These are phyloP conservation scores for Rhopilema esculentum DNA, from an alignment of 30 jellyfish, hydroid and myxozoan species.

Conservation along the genomic window DNA sequence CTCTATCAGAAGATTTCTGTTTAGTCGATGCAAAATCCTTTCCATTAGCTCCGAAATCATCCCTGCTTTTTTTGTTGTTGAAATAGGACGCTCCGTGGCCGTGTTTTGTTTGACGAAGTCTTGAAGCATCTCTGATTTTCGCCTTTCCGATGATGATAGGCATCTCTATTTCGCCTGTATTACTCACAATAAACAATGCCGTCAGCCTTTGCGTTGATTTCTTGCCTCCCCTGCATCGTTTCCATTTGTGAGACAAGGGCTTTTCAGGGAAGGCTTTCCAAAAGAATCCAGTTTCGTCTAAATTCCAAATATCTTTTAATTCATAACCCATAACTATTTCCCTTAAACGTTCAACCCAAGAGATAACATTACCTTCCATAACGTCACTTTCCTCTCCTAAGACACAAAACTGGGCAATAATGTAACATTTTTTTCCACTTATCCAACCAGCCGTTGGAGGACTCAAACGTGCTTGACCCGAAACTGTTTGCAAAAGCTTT, in stretches of 20 bases:
- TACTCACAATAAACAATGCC: slow-evolving; percentile 36
- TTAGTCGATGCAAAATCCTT: slow-evolving; percentile 22
- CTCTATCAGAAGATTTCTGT: slow-evolving; percentile 5
- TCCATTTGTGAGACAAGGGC: slow-evolving; percentile 8
- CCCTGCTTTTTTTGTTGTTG: slow-evolving; percentile 63
- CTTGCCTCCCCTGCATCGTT: slow-evolving; percentile 36
- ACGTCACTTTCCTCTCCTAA: slow-evolving; percentile 68
- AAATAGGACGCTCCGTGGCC: slow-evolving; percentile 31
- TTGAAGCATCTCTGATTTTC: slow-evolving; percentile 57
- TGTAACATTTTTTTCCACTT: slow-evolving; percentile 41
- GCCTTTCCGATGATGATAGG: slow-evolving; percentile 28
- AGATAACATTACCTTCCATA: slow-evolving; percentile 8
- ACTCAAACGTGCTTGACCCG: no score
- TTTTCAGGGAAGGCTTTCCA: slow-evolving; percentile 57
- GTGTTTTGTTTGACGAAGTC: slow-evolving; percentile 4
- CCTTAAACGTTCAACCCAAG: slow-evolving; percentile 53
- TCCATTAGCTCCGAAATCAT: slow-evolving; percentile 61
- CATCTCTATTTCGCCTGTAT: slow-evolving; percentile 44
- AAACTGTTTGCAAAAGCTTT: no score
- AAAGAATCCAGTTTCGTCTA: slow-evolving; percentile 60
- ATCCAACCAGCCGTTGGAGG: no score
- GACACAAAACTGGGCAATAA: slow-evolving; percentile 28
- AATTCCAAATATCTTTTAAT: slow-evolving; percentile 12
- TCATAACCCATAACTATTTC: slow-evolving; percentile 50
- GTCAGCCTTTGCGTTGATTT: slow-evolving; percentile 56